These are phyloP conservation scores for Tachycineta bicolor DNA, from an alignment of 2,113 vertebrate genomes.

Conservation along the genomic window DNA sequence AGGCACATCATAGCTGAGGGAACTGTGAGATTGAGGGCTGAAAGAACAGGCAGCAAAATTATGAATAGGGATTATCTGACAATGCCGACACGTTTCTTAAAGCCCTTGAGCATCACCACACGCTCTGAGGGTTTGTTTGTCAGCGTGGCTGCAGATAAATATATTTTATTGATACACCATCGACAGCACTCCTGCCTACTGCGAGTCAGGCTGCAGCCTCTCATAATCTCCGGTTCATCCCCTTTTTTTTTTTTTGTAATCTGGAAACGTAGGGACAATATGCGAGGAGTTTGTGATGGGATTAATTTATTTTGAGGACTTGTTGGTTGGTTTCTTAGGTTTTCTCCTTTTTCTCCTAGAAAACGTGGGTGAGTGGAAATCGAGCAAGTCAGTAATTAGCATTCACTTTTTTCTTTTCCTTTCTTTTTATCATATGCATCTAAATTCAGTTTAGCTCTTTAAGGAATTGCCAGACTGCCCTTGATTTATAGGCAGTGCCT, in stretches of 20 bases:
- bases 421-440: slow-evolving; percentile 63
- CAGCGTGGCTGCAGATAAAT: neutral
- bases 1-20: slow-evolving; percentile 54
- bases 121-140: slow-evolving; percentile 33
- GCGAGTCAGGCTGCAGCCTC: slow-evolving; percentile 46
- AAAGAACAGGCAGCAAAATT: slow-evolving; percentile 49
- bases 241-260: slow-evolving; percentile 45
- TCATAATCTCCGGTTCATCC: slow-evolving; percentile 61
- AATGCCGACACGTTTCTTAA: slow-evolving; percentile 49
- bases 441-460: slow-evolving; percentile 65
- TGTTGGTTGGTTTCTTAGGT: neutral
- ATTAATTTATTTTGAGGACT: slow-evolving; percentile 55
- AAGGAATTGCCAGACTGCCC: slow-evolving; percentile 64
- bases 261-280: slow-evolving; percentile 56
- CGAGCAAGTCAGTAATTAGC: slow-evolving; percentile 18
- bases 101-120: slow-evolving; percentile 31
- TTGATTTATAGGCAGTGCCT: slow-evolving; percentile 67
- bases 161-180: neutral
- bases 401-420: slow-evolving; percentile 57
- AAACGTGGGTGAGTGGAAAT: slow-evolving; percentile 11
- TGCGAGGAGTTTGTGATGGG: slow-evolving; percentile 16
- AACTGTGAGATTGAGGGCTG: slow-evolving; percentile 70
- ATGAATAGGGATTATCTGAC: slow-evolving; percentile 64
- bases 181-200: neutral
- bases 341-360: neutral